Base-by-base conservation (phyloP, 1,140 invertebrate genomes). In the Papilio helenus region DNA sequence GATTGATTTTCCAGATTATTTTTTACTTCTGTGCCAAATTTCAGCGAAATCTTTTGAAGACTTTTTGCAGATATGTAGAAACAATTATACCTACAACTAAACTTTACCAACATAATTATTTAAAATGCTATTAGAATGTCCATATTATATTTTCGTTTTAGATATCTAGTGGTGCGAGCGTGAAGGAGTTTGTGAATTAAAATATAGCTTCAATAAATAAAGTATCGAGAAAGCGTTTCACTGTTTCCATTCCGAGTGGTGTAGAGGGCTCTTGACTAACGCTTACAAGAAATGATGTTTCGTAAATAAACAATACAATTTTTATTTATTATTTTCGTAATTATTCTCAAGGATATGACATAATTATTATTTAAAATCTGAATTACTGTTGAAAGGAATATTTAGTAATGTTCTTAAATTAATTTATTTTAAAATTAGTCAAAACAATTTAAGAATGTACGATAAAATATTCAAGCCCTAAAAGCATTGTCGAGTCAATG, bases 171-270 rank as follows among this genome's bases (percentile, higher is more conserved):
- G 3, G 58, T 61, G 39, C 34, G 34, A 20, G 42, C 12, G 42
- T n/a, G 42, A 42, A 39, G 55, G 42, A 76, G 20, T 55, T 61
- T 61, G 20, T 78, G 72, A 76, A 58, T 76, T 72, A 79, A 80
- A 80, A 84, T 76, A 84, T 84, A 79, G 77, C 68, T 18, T 58
- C 83, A 82, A 82, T 84, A 84, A 82, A 84, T 82, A 82, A 71
- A 79, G 79, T 44, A 58, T 76, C 77, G 44, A 81, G 81, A 84
- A 82, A 84, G 83, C 83, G 34, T 82, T 84, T 79, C 79, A 71
- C 71, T 84, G 83, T 84, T 55, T 71, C 20, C 68, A 77, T 49
- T 68, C 68, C 44, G 61, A 79, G 65, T 65, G 79, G 79, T 81
- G 72, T 79, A n/a, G 74, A 76, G 51, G 29, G 14, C 51, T 4